Evolutionary conservation across 2,888 invertebrate genomes (phyloP), one percentile per base, ranked within the genome.

Genomic region (Hoplodrina ambigua): DNA sequence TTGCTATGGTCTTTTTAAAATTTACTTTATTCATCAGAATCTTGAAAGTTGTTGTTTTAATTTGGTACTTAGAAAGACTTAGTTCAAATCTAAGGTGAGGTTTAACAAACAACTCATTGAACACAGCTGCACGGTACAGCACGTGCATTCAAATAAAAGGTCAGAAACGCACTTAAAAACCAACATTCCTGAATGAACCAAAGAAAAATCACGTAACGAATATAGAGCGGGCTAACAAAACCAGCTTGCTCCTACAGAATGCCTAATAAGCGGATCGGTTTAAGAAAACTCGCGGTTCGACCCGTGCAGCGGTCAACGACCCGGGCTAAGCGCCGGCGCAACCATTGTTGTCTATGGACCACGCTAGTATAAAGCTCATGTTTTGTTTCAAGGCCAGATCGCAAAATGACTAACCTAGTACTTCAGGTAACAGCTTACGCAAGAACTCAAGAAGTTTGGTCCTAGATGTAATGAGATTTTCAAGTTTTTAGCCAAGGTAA

Each of bases 201-300:
- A 50, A 69, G 83, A 80, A 82, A 79, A 75, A 69, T 83, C 84
- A 85, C 82, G 86, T 85, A 87, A 88, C 86, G 82, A 85, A 90
- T 89, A 90, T 89, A 89, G 88, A 83, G 73, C 74, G 78, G 79
- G 82, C 83, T 85, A 82, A 86, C 86, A 82, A 87, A 88, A 87
- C 86, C 77, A 80, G 89, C 86, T 90, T 64, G 73, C 70, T 70
- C 72, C 90, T 89, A 89, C 88, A 91, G 91, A 93, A 93, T 93
- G 91, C 93, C 92, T 94, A 94, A 94, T 94, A 94, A 92, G 93
- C 91, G 89, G 92, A 93, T 94, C 92, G 91, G 91, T 94, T 94
- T 93, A 94, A 93, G 93, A 93, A 93, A 94, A 93, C 92, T 91
- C 92, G 91, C 92, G 91, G 91, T 90, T 92, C 91, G 92, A 93